Evolutionary conservation across 1,140 invertebrate genomes (phyloP).

Genomic region (Branchinecta lindahli): DNA sequence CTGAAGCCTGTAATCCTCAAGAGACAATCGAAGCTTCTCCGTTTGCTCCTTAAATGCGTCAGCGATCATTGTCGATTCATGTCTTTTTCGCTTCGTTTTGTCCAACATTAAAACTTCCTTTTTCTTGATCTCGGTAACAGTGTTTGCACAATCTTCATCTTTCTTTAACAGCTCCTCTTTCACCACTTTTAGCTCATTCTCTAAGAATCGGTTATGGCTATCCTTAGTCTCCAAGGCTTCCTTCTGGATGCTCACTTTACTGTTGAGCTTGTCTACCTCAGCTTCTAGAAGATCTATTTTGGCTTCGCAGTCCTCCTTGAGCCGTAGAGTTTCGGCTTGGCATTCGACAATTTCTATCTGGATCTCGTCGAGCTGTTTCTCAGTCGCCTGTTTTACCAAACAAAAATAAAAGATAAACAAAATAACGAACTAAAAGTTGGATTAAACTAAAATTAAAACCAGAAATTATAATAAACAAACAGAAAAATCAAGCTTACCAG

Average conservation of each 20-base stretch:
- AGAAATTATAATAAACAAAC: not conserved
- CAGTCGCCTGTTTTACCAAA: constrained; percentile 10
- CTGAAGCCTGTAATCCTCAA: not conserved
- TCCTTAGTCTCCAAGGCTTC: not conserved
- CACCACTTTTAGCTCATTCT: not conserved
- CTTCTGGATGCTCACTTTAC: not conserved
- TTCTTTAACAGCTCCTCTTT: not conserved
- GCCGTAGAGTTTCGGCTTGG: not conserved
- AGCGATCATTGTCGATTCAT: not conserved
- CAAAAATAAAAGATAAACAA: constrained; percentile 15
- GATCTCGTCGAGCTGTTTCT: not conserved
- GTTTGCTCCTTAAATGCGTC: not conserved
- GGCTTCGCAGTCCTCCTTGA: not conserved
- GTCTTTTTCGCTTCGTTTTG: not conserved
- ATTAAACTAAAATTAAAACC: constrained; percentile 10
- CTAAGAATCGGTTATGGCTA: not conserved
- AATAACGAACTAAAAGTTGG: constrained; percentile 2
- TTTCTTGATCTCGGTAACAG: not conserved
- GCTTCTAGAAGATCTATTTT: not conserved
- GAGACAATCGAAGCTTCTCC: not conserved
- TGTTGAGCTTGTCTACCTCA: not conserved
- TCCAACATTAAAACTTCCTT: not conserved
- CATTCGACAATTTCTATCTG: not conserved
- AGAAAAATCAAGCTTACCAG: not conserved
- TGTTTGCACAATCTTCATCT: not conserved